These are phyloP conservation scores for Phymatocera aterrima DNA, from an alignment of 2,888 invertebrate genomes.

Conservation along the genomic window DNA sequence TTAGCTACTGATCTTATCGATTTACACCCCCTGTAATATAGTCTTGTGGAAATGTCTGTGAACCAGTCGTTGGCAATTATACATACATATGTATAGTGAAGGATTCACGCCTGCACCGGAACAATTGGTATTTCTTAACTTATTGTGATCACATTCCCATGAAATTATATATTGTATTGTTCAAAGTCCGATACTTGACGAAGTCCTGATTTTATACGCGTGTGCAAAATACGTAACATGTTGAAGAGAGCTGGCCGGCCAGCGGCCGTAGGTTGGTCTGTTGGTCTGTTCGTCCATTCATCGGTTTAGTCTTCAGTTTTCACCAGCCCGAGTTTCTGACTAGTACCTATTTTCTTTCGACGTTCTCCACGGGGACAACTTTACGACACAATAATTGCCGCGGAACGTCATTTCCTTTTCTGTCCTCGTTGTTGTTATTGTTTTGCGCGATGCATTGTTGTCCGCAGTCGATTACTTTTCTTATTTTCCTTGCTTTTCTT, in stretches of 20 bases:
- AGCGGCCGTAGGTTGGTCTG: too few species aligned
- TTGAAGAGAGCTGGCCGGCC: background rate
- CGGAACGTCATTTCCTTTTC: constrained; percentile 57
- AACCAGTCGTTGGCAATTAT: background rate
- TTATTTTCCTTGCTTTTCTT: background rate
- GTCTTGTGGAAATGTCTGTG: background rate
- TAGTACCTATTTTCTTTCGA: background rate
- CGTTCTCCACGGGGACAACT: constrained; percentile 54
- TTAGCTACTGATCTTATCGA: constrained; percentile 37
- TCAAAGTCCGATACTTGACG: constrained; percentile 20
- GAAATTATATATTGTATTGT: constrained; percentile 61
- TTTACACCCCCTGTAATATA: constrained; percentile 17
- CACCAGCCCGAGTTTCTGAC: background rate
- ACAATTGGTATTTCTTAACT: constrained; percentile 64
- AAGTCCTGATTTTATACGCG: constrained; percentile 1
- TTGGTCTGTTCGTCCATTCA: background rate
- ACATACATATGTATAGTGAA: background rate
- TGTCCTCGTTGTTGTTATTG: too few species aligned
- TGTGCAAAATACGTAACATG: background rate
- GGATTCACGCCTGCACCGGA: constrained; percentile 46
- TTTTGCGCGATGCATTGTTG: constrained; percentile 23
- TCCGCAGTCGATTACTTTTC: constrained; percentile 33
- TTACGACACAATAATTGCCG: constrained; percentile 63
- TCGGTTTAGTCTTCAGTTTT: background rate
- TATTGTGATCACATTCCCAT: constrained; percentile 62